Percentiles rank a stretch among this genome's conserved stretches.
phyloP scores from a whole-genome alignment of 2,888 invertebrate species.

The Andrena bucephala region DNA sequence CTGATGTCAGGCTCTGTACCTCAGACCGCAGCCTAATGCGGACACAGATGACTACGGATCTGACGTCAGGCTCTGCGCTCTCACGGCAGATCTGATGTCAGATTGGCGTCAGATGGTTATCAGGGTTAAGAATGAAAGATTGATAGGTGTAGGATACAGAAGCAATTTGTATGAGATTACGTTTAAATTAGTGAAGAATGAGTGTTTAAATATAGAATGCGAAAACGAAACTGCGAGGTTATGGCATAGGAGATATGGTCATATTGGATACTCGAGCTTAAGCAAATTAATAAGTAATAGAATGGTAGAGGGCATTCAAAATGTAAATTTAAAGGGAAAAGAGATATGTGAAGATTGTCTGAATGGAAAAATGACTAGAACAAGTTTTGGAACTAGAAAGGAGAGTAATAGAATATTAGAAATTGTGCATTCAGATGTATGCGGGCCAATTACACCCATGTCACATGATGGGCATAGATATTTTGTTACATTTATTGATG shows the following conservation, averaged over 20 bases:
- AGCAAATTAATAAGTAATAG: neutral
- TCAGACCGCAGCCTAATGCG: too few species aligned
- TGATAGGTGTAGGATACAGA: conserved; percentile 12
- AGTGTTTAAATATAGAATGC: conserved; percentile 6
- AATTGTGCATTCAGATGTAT: conserved; percentile 22
- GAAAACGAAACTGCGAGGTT: conserved; percentile 2
- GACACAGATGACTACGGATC: too few species aligned
- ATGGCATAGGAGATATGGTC: conserved; percentile 30
- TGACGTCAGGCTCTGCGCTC: too few species aligned
- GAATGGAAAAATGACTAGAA: conserved; percentile 13
- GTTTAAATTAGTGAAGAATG: neutral
- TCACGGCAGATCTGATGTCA: too few species aligned
- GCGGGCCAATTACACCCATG: conserved; percentile 1
- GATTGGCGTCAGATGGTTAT: too few species aligned
- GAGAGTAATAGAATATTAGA: conserved; percentile 16
- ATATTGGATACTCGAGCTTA: conserved; percentile 12
- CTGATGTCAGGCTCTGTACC: too few species aligned
- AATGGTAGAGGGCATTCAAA: conserved; percentile 19
- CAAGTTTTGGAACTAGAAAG: conserved; percentile 3
- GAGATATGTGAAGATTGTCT: conserved; percentile 3
- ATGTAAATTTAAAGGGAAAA: neutral
- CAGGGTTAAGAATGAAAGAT: neutral
- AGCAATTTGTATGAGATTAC: conserved; percentile 13
- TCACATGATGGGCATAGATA: neutral
- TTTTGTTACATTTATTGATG: conserved; percentile 27